phyloP scores from a whole-genome alignment of 2,113 vertebrate genomes.

The Siniperca chuatsi region DNA sequence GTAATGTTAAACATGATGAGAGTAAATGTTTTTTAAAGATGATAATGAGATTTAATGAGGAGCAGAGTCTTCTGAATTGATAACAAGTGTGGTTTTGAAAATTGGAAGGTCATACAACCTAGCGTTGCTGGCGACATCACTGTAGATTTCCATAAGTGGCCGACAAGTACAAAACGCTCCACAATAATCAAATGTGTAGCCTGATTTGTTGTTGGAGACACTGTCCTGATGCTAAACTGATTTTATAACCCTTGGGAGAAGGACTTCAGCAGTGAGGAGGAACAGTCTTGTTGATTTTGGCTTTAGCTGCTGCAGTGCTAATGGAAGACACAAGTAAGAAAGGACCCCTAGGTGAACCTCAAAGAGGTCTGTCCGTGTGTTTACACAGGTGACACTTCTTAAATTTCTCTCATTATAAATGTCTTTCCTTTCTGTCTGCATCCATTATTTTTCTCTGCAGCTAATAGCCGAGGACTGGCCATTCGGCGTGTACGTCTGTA shows the following conservation, averaged over 20 bases:
- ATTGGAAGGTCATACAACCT: not conserved
- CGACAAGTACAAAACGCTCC: conserved; percentile 1
- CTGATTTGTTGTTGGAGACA: conserved; percentile 4
- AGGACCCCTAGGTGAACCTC: conserved; percentile 17
- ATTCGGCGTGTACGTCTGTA: conserved; percentile 90
- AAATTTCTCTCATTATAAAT: conserved; percentile 7
- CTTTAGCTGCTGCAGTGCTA: conserved; percentile 22
- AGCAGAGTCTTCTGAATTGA: conserved; percentile 14
- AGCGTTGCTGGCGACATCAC: not conserved
- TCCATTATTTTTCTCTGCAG: conserved; percentile 71
- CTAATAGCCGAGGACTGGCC: conserved; percentile 92
- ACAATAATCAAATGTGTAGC: not conserved
- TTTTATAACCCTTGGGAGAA: not conserved
- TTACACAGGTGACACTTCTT: conserved; percentile 22
- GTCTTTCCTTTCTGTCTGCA: not conserved
- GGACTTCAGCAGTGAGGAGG: not conserved
- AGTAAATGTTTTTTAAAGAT: not conserved
- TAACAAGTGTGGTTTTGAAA: not conserved
- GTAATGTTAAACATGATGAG: not conserved
- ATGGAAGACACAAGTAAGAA: conserved; percentile 12
- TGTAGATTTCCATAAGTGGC: not conserved
- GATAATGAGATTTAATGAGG: not conserved
- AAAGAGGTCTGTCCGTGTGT: conserved; percentile 16
- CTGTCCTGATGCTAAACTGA: conserved; percentile 37
- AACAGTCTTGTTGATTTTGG: conserved; percentile 42